Percentiles rank a stretch among this genome's conserved stretches.
These are phyloP conservation scores for Eulemur rufifrons DNA, from an alignment of 2,113 vertebrate genomes.

Conservation along the genomic window DNA sequence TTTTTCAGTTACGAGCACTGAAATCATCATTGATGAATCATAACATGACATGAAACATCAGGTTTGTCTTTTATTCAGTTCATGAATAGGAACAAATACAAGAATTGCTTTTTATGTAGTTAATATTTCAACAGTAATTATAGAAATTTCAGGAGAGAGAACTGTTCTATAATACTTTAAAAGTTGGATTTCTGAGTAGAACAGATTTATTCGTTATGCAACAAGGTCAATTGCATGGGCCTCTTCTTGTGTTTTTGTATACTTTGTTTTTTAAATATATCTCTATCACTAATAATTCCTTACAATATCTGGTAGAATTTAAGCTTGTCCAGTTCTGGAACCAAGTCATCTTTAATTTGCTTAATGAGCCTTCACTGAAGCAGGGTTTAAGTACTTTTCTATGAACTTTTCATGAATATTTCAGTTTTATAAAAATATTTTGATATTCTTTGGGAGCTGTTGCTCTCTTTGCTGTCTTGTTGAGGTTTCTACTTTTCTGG, in stretches of 20 bases:
- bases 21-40: neutral
- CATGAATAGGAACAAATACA: neutral
- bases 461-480: neutral
- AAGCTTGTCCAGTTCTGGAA: neutral
- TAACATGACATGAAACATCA: neutral
- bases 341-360: slow-evolving; percentile 30
- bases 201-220: neutral
- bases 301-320: slow-evolving; percentile 23
- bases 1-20: neutral
- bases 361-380: slow-evolving; percentile 36
- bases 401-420: slow-evolving; percentile 6
- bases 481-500: slow-evolving; percentile 5
- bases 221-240: neutral
- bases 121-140: slow-evolving; percentile 3
- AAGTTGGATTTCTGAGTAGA: slow-evolving; percentile 21
- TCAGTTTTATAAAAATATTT: slow-evolving; percentile 46
- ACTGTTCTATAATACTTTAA: neutral
- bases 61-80: neutral
- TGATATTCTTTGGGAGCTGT: neutral
- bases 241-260: neutral
- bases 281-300: neutral
- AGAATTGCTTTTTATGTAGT: neutral
- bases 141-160: neutral
- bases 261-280: slow-evolving; percentile 8
- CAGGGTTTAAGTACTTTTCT: slow-evolving; percentile 29